Evolutionary conservation across 2,888 invertebrate species (phyloP), one percentile per base, ranked within the genome.

Genomic region (Lamellibrachia columna): DNA sequence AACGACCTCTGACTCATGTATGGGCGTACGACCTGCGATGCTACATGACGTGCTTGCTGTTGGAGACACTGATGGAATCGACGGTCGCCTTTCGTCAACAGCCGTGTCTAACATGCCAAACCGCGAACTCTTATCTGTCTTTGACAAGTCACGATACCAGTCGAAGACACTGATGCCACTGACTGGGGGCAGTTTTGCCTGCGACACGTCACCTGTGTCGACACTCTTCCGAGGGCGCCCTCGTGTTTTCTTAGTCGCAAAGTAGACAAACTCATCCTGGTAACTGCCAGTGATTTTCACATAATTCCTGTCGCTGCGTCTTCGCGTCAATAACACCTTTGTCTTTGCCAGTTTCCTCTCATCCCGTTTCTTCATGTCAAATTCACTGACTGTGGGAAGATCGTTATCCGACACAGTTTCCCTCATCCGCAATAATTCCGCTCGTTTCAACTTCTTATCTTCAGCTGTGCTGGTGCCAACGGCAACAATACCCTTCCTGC

Each of bases 191-290:
- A 53, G 7, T 91, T 92, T 90, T 91, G 91, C 91, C 53, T 40
- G 58, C 92, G 90, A 75, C 22, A 22, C 90, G 52, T 53, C 53
- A 22, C 11, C 52, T 93, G 52, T 40, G 6, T 93, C 93, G 15
- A 52, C n/a, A 15, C 6, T 58, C 90, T 94, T 94, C 22, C 94
- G 92, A 53, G 95, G 95, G n/a, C 95, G 94, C 60, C 95, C 95
- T n/a, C 95, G 94, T 53, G 95, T 94, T 53, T 95, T 96, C 92
- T 96, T 96, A 53, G 95, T 95, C 91, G 96, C 95, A 93, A 95
- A 96, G 93, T 96, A 96, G n/a, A 96, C 96, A 95, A 95, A 96
- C 92, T 96, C 95, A 93, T 96, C 95, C 94, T 96, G 95, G 93
- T 95, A 96, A 93, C 95, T 95, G 9, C 96, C 96, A 8, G 96